Evolutionary conservation across 2,797 vertebrate genomes (phyloP), one percentile per base, ranked within the genome.

Genomic region (Setipinna tenuifilis): DNA sequence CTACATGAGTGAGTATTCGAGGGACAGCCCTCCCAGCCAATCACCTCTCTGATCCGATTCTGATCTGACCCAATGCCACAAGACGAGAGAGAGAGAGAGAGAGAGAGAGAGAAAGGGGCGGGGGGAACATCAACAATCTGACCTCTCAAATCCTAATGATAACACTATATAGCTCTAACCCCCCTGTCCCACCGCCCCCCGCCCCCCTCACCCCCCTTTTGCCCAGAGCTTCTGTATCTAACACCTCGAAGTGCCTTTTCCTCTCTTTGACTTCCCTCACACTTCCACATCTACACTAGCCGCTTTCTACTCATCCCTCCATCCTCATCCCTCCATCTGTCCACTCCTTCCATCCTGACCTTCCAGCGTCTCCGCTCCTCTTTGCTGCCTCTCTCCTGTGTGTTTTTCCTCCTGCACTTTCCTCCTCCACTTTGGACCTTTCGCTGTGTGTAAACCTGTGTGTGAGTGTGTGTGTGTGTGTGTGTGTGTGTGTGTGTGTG

Each of bases 1-100:
- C 62, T 97, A 96, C 96, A 96, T 98, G 95, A 98, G 98, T 98
- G 97, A 99, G 98, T 98, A 97, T 94, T 84, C 50, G 65, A 85
- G 88, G 84, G 87, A 78, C 71, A 78, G 71, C 71, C 71, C 17
- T 78, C 71, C 71, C 87, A 88, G 88, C 84, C 82, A 35, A 71
- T 78, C 71, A 82, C 50, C 59, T 86, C 87, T 85, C 85, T 87
- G 84, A 84, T 84, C 35, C 35, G 35, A 86, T 83, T 89, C 87
- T 85, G 87, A 92, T 91, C 85, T 83, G 85, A 90, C 91, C 71
- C 2, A 86, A 65, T 68, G 65, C 83, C 82, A 86, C 50, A 14
- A 54, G 50, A 54, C 50, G 50, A 85, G 71, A 78, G 21, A 21
- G 5, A 19, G 6, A 87, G 86, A 35, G 71, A 21, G 5, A 19